phyloP scores from a whole-genome alignment of 2,113 vertebrate species.

The Myrmecophaga tridactyla region DNA sequence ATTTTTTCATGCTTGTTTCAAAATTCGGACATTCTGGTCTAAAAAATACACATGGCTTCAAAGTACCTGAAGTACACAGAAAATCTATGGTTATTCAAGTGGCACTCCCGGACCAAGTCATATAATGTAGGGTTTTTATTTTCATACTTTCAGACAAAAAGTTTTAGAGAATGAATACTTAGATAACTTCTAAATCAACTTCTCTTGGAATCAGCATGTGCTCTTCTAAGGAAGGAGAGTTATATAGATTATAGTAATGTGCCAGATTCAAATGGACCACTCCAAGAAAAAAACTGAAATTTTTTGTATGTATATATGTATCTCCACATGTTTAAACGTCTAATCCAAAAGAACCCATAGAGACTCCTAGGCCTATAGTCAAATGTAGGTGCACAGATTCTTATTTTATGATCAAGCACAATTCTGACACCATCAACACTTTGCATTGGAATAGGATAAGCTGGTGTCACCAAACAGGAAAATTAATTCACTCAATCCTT shows the following conservation, averaged over 20 bases:
- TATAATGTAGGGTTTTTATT: background rate
- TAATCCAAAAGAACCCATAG: constrained; percentile 29
- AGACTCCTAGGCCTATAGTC: constrained; percentile 25
- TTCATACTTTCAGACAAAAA: background rate
- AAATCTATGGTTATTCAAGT: background rate
- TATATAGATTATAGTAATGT: constrained; percentile 68
- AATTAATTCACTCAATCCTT: constrained; percentile 63
- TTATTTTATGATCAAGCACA: constrained; percentile 53
- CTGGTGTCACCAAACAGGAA: constrained; percentile 51
- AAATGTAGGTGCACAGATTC: background rate
- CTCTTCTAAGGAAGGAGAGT: constrained; percentile 43
- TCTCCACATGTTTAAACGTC: background rate
- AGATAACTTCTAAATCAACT: constrained; percentile 50
- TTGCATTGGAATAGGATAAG: constrained; percentile 50
- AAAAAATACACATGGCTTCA: background rate
- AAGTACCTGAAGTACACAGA: background rate
- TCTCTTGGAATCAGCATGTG: constrained; percentile 53
- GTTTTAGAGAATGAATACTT: constrained; percentile 32
- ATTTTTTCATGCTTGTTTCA: background rate
- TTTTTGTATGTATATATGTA: background rate
- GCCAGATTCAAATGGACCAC: constrained; percentile 66
- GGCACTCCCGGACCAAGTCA: background rate
- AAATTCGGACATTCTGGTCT: background rate
- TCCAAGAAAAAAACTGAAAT: constrained; percentile 72
- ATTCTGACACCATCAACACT: constrained; percentile 45